Base-by-base conservation (phyloP, 2,888 invertebrate genomes). In the Epirrhoe tristata region DNA sequence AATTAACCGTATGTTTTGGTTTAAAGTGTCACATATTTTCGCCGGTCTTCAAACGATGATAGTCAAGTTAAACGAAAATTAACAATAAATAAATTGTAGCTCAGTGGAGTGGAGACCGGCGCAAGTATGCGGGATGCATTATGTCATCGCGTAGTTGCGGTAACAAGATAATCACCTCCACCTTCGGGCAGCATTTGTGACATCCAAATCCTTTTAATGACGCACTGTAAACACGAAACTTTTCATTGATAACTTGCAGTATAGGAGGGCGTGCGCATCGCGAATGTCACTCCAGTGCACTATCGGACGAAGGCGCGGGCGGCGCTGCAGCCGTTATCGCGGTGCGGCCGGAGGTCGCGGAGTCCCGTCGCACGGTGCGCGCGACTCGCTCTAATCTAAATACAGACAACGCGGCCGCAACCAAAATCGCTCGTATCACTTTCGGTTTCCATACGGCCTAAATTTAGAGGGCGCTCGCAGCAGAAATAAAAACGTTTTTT, bases 401-500 rank as follows among this genome's bases (percentile, higher is more conserved):
- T 91, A 91, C 89, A 93, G 93, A 89, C 91, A 91, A 90, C 88
- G 75, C 87, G 84, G 84, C 85, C 86, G 81, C 86, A 83, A 89
- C 93, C 93, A 93, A 93, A 93, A 91, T 89, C 90, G 80, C 91
- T 86, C 88, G 89, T 89, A 91, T 91, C 86, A 91, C 91, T 93
- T 93, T 91, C 90, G 83, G 88, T 89, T 91, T 89, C 86, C 90
- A 89, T 91, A 89, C 91, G 89, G 87, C 91, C 93, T 93, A 93
- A 91, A 90, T 89, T 92, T 93, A 93, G 93, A 90, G 89, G 88
- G 86, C 87, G 91, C 89, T 89, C 82, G 86, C 87, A 86, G 88
- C 91, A 86, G 87, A 93, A 93, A 93, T 93, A 93, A 92, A 91
- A 90, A 84, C 82, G 88, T 88, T 90, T 91, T 91, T 92, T 93